Conservation (phyloP, 1,140 invertebrate genomes). For the Nylanderia fulva region DNA sequence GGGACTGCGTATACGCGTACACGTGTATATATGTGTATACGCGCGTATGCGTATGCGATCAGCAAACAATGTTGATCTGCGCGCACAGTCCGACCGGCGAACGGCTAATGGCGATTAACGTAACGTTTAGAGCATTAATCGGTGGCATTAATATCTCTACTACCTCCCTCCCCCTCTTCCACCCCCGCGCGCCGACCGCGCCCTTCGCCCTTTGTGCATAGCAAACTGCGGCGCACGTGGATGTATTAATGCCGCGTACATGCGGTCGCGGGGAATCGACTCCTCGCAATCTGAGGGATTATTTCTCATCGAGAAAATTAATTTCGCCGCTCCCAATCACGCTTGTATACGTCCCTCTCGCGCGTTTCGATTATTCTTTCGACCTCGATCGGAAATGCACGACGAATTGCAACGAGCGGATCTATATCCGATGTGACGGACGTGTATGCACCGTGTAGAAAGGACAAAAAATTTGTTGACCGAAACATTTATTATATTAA, state of each 20-base stretch:
- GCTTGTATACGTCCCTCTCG: background rate
- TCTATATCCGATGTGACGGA: background rate
- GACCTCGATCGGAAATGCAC: background rate
- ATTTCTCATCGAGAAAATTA: constrained; percentile 63
- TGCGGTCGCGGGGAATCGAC: constrained; percentile 37
- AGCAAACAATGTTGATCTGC: constrained; percentile 70
- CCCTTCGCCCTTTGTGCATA: constrained; percentile 42
- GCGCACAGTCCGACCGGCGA: constrained; percentile 64
- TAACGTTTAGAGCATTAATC: constrained; percentile 76
- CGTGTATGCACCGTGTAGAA: background rate
- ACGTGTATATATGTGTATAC: no score
- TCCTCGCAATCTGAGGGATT: constrained; percentile 46
- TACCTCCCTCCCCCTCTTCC: background rate
- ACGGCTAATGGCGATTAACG: constrained; percentile 77
- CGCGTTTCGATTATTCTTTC: constrained; percentile 32
- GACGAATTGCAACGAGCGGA: background rate
- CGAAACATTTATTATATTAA: constrained; percentile 38
- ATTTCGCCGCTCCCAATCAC: constrained; percentile 41
- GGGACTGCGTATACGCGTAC: no score
- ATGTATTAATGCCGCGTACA: constrained; percentile 49
- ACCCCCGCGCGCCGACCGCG: background rate
- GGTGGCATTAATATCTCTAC: constrained; percentile 69
- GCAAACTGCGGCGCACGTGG: constrained; percentile 52
- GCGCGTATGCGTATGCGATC: constrained; percentile 22
- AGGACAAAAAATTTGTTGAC: constrained; percentile 28